Conservation (phyloP, 2,888 invertebrate species). For the Endomychus coccineus region DNA sequence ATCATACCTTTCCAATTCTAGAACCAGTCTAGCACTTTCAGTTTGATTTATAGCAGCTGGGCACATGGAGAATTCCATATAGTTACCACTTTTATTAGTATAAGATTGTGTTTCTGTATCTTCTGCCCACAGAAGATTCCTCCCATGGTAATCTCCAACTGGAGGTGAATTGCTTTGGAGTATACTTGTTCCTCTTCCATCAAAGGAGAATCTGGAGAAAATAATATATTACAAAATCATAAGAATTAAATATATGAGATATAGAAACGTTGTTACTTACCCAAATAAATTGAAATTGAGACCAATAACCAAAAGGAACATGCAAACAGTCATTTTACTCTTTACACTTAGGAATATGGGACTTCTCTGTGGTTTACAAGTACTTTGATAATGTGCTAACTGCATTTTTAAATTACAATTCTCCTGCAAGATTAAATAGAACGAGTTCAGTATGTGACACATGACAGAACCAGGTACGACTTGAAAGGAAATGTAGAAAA, state of each 20-base stretch:
- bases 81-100: too few relatives aligned
- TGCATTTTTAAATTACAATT: not conserved
- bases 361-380: not conserved
- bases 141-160: not conserved
- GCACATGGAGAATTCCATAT: conserved; percentile 3
- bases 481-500: too few relatives aligned
- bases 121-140: conserved; percentile 3
- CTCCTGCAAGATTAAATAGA: conserved; percentile 5
- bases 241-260: too few relatives aligned
- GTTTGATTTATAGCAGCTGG: conserved; percentile 5
- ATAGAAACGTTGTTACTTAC: conserved; percentile 8
- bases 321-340: not conserved
- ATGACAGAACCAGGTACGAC: too few relatives aligned
- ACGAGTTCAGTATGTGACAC: too few relatives aligned
- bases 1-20: conserved; percentile 5
- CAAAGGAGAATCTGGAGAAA: too few relatives aligned
- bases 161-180: not conserved
- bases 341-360: conserved; percentile 2
- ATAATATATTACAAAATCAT: too few relatives aligned
- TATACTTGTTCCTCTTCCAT: too few relatives aligned
- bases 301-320: conserved; percentile 1
- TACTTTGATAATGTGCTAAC: conserved; percentile 3
- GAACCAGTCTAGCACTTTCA: conserved; percentile 6
- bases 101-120: not conserved
- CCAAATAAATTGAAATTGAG: conserved; percentile 4